A percentile compares a stretch with the other conserved stretches of the same genome.
Evolutionary conservation across 1,140 invertebrate genomes (phyloP).

Genomic region (Papilio polyxenes): DNA sequence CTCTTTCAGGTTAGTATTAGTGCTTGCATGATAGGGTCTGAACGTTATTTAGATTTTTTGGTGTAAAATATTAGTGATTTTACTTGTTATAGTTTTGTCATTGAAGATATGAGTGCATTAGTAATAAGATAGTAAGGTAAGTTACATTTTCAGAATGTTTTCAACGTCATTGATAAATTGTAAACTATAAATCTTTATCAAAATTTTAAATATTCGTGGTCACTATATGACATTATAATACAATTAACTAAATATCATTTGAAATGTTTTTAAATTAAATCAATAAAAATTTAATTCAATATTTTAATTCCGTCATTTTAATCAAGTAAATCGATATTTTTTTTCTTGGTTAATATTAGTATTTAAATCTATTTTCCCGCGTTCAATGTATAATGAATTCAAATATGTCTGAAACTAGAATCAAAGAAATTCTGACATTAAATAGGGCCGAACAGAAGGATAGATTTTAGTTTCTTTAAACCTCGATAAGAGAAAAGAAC

Average conservation of each 20-base stretch:
- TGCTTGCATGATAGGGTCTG: neutral
- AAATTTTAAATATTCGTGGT: neutral
- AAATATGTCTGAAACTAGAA: neutral
- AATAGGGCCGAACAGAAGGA: neutral
- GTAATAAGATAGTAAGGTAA: neutral
- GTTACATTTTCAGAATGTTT: neutral
- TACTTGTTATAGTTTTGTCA: neutral
- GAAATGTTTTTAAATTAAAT: neutral
- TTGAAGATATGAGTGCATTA: neutral
- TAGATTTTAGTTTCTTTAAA: neutral
- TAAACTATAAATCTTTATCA: neutral
- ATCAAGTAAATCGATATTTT: neutral
- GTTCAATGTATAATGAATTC: constrained; percentile 23
- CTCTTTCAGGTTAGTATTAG: constrained; percentile 29
- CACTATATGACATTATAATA: neutral
- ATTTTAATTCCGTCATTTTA: neutral
- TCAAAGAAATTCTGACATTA: neutral
- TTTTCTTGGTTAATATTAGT: neutral
- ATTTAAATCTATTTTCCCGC: neutral
- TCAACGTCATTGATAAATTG: neutral
- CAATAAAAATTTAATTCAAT: neutral
- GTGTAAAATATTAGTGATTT: neutral
- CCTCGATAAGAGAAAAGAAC: neutral
- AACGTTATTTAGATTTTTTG: constrained; percentile 25
- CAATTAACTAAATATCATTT: neutral